phyloP scores from a whole-genome alignment of 1,140 invertebrate genomes.

The Ooceraea biroi region DNA sequence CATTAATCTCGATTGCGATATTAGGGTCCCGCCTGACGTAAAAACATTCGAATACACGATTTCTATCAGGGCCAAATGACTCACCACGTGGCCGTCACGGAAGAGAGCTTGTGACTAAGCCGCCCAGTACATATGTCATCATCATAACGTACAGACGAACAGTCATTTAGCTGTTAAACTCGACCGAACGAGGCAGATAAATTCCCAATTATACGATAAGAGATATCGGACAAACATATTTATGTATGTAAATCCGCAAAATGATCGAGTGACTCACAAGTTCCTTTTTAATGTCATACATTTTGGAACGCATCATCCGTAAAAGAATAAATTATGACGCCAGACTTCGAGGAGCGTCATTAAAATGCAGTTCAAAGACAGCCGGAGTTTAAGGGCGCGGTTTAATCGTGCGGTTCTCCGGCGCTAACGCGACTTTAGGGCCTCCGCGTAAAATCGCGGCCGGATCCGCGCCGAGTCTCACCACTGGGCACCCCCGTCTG shows the following conservation, averaged over 20 bases:
- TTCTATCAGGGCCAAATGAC: slow-evolving; percentile 56
- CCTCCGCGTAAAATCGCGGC: too few relatives aligned
- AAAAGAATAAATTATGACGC: background rate
- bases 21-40: slow-evolving; percentile 13
- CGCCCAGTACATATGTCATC: slow-evolving; percentile 30
- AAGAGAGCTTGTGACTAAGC: slow-evolving; percentile 53
- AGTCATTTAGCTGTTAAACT: background rate
- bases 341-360: background rate
- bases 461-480: background rate
- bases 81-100: slow-evolving; percentile 46
- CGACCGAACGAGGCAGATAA: background rate
- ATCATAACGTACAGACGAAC: background rate
- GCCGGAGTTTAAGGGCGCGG: too few relatives aligned
- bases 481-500: background rate
- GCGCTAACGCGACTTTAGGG: too few relatives aligned
- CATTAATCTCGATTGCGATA: slow-evolving; percentile 59
- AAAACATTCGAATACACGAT: slow-evolving; percentile 49
- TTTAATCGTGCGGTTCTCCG: too few relatives aligned
- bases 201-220: background rate
- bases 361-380: background rate
- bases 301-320: background rate
- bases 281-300: background rate
- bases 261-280: background rate
- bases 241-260: background rate
- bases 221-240: background rate